Percentiles rank a stretch among this genome's conserved stretches.
Conservation (phyloP, 2,888 invertebrate species). For the Platynereis dumerilii region DNA sequence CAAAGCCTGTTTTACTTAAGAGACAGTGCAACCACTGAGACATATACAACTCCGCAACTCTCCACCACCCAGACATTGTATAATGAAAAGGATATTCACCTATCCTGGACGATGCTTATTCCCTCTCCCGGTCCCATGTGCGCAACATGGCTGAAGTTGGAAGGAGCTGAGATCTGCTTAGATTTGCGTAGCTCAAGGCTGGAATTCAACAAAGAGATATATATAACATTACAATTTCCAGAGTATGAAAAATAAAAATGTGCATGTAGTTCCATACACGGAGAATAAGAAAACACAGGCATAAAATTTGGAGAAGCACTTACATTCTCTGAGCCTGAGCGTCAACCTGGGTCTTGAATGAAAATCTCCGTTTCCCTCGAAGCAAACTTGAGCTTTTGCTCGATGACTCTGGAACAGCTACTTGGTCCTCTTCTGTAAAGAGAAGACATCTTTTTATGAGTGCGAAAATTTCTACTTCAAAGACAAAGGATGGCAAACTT, state of each 20-base stretch:
- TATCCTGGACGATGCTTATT: constrained; percentile 16
- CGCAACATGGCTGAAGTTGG: constrained; percentile 96
- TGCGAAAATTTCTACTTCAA: no score
- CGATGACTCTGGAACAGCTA: constrained; percentile 32
- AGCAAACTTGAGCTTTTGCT: constrained; percentile 18
- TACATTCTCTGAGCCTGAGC: constrained; percentile 14
- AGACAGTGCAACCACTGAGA: no score
- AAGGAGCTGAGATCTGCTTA: constrained; percentile 84
- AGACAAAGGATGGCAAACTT: no score
- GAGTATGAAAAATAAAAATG: no score
- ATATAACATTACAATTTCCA: no score
- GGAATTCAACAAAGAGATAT: constrained; percentile 11
- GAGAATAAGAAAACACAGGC: no score
- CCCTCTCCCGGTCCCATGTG: constrained; percentile 86
- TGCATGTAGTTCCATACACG: no score
- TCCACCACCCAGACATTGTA: no score
- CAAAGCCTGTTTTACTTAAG: no score
- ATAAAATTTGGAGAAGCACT: no score
- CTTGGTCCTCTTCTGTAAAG: constrained; percentile 32
- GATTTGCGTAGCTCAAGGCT: constrained; percentile 19
- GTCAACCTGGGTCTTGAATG: constrained; percentile 32
- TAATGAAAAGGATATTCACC: no score
- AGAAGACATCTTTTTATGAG: background rate
- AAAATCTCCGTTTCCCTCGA: constrained; percentile 36
- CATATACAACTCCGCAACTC: no score